Base-by-base conservation (phyloP, 2,888 invertebrate genomes). In the Lasioglossum oenotherae region DNA sequence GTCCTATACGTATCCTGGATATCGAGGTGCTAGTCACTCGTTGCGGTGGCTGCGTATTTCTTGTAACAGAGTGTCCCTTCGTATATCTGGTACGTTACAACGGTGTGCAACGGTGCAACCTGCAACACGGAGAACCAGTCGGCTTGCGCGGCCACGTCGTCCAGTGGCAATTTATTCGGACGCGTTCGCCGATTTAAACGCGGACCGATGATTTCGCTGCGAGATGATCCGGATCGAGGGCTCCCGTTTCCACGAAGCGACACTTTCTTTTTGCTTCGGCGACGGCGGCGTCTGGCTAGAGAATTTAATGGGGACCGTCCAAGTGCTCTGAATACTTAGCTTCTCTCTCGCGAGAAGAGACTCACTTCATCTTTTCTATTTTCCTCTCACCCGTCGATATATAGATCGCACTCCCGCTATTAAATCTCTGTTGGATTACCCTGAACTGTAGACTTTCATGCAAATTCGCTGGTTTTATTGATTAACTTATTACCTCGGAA, bases 1-100 rank as follows among this genome's bases (percentile, higher is more conserved):
- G 53, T 78, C 79, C 75, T 76, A 78, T 67, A 78, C 77, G 77
- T 77, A 71, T 79, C 60, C 79, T 57, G 64, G 79, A 79, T 79
- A 53, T 53, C 78, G 71, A 64, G 75, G 64, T 27, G 49, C 67
- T 49, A 69, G 84, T 78, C 81, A 44, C 35, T 16, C 27, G 64
- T 27, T 31, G 41, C 35, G 74, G 69, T 19, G 49, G n/a, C 35
- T 71, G 35, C 78, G 23, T 12, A 19, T 67, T 79, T 75, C 78
- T 85, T 60, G 84, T 74, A 73, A 60, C 74, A 41, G 19, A 35
- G 74, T 78, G 72, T 83, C 64, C 35, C 74, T 74, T 74, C 35
- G 35, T 53, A 53, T 53, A 53, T n/a, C 53, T n/a, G 53, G 23
- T 35, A 4, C 46, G 74, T 46, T 46, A 46, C 16, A 64, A 64